Conservation (phyloP, 1,140 invertebrate species). For the Copidosoma floridanum region DNA sequence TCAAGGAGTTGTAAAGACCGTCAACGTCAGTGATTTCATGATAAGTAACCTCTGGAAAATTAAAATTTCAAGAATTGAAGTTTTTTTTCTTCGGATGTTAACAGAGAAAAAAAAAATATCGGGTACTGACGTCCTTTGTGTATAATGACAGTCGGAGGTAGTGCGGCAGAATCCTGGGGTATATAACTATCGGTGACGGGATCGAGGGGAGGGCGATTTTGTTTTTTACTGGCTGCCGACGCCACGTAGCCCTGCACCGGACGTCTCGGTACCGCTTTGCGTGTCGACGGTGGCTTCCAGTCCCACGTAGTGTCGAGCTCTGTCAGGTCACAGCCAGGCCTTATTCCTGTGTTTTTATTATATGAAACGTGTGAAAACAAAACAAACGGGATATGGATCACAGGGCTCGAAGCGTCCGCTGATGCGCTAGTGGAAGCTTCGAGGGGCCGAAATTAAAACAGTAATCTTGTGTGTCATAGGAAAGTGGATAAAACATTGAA, state of each 20-base stretch:
- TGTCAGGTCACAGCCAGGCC: conserved; percentile 85
- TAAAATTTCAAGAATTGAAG: neutral
- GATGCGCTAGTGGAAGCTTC: conserved; percentile 14
- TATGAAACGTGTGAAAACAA: conserved; percentile 50
- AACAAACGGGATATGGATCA: conserved; percentile 47
- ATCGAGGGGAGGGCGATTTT: conserved; percentile 55
- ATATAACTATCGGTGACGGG: conserved; percentile 61
- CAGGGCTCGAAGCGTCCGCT: conserved; percentile 28
- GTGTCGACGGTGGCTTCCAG: conserved; percentile 44
- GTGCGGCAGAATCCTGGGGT: conserved; percentile 54
- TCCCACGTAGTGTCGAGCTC: conserved; percentile 66
- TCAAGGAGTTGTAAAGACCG: conserved; percentile 56
- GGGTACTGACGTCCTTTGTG: conserved; percentile 59
- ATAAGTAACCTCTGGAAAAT: conserved; percentile 58
- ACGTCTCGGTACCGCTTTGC: conserved; percentile 45
- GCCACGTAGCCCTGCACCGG: conserved; percentile 43
- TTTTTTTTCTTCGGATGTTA: neutral
- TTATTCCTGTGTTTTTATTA: conserved; percentile 63
- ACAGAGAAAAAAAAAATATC: conserved; percentile 9
- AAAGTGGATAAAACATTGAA: conserved; percentile 12
- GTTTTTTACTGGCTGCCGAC: conserved; percentile 42
- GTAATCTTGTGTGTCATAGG: conserved; percentile 23
- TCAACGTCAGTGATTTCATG: conserved; percentile 58
- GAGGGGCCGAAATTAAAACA: conserved; percentile 24
- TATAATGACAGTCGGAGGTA: conserved; percentile 61